Conservation (phyloP, 2,113 vertebrate species). For the Hassar affinis region DNA sequence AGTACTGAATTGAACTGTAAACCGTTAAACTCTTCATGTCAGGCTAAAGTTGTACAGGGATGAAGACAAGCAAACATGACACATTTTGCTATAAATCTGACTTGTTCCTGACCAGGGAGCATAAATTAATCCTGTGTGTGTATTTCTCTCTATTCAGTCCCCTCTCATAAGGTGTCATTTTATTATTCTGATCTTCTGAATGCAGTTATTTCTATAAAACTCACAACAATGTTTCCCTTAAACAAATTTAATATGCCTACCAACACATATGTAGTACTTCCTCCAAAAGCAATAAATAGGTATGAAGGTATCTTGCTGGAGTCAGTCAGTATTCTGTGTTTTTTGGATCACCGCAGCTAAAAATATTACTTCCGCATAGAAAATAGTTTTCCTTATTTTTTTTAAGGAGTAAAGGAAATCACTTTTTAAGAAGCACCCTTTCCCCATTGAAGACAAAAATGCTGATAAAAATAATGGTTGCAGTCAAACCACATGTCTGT, state of each 20-base stretch:
- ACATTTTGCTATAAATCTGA: constrained; percentile 32
- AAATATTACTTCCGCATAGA: constrained; percentile 7
- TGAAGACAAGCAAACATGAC: constrained; percentile 30
- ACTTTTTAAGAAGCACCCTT: not conserved
- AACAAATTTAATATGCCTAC: not conserved
- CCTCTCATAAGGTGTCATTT: not conserved
- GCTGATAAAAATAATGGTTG: constrained; percentile 36
- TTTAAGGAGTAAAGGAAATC: constrained; percentile 30
- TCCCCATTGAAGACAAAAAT: constrained; percentile 7
- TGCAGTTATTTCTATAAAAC: constrained; percentile 5
- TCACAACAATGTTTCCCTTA: not conserved
- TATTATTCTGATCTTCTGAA: not conserved
- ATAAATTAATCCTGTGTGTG: not conserved
- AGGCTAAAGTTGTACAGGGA: constrained; percentile 11
- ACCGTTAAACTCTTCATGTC: constrained; percentile 36
- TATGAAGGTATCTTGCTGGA: not conserved
- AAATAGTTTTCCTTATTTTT: constrained; percentile 16
- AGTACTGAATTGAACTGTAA: constrained; percentile 47
- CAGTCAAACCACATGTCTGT: constrained; percentile 27
- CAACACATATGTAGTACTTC: not conserved
- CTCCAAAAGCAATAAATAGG: not conserved
- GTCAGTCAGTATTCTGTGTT: not conserved
- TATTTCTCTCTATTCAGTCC: not conserved
- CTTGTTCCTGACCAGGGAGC: constrained; percentile 12
- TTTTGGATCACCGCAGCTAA: constrained; percentile 5